Evolutionary conservation across 2,888 invertebrate genomes (phyloP).

Genomic region (Lithophane leautieri): DNA sequence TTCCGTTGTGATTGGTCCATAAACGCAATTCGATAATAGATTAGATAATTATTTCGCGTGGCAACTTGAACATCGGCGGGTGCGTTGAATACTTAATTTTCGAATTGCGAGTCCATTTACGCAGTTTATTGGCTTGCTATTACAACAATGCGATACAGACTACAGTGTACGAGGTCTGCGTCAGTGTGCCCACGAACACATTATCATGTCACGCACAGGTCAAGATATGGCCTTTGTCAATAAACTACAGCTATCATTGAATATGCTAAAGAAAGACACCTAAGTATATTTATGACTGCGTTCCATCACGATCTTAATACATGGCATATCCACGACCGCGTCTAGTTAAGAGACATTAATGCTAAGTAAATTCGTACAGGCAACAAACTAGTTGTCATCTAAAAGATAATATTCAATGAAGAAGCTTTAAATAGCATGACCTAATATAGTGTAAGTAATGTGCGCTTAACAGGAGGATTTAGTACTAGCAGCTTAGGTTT

Average conservation of each 20-base stretch:
- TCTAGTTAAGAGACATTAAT: constrained; percentile 68
- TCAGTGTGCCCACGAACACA: constrained; percentile 51
- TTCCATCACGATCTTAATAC: constrained; percentile 68
- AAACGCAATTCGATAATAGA: constrained; percentile 75
- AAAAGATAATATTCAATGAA: constrained; percentile 74
- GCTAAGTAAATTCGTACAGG: constrained; percentile 67
- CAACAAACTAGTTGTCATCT: constrained; percentile 69
- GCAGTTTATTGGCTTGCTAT: constrained; percentile 65
- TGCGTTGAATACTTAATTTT: constrained; percentile 70
- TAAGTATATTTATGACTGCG: constrained; percentile 62
- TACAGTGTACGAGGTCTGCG: constrained; percentile 41
- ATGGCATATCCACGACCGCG: constrained; percentile 61
- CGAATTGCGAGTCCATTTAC: constrained; percentile 55
- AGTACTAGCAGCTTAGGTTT: constrained; percentile 65
- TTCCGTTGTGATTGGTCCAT: constrained; percentile 80
- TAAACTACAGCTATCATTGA: constrained; percentile 64
- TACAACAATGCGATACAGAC: constrained; percentile 61
- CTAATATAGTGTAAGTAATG: constrained; percentile 74
- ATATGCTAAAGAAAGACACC: constrained; percentile 66
- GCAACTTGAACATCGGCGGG: constrained; percentile 70
- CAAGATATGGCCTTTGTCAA: constrained; percentile 64
- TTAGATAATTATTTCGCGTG: constrained; percentile 75
- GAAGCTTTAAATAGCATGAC: constrained; percentile 74
- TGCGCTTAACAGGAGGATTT: constrained; percentile 69
- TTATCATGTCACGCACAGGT: constrained; percentile 64